Evolutionary conservation across 2,113 vertebrate species (phyloP), one percentile per base, ranked within the genome.

Genomic region (Chaetodon trifascialis): DNA sequence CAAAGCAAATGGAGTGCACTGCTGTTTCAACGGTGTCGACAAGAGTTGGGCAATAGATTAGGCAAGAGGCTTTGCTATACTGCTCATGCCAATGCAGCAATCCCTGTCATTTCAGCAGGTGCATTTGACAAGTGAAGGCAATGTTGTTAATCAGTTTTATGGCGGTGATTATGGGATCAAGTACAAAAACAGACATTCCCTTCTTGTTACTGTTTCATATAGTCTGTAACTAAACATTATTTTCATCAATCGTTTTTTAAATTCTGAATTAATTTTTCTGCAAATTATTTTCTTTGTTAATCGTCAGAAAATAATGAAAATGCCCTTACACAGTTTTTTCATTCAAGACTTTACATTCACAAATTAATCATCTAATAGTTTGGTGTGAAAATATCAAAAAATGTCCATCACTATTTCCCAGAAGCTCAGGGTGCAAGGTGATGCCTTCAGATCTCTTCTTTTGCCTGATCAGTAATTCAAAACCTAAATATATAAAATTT

Each of bases 21-120:
- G 82, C 51, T 79, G 59, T 68, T 83, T 73, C 55, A 72, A 65
- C 60, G 19, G 8, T 38, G 55, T 67, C 55, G 60, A 80, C 78
- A 4, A 68, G 36, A 51, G 46, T 7, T 34, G 51, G 73, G 30
- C 56, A 55, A 40, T 21, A 44, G 68, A 73, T 78, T 38, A 30
- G 11, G 59, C 14, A 14, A 7, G 54, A 40, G 19, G 69, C 12
- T 44, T 11, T 1, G 19, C n/a, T n/a, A 14, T 36, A 8, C 58
- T 49, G 49, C 40, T 83, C 62, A 51, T 72, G 12, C 1, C 14
- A 7, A 14, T 2, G 36, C 19, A 74, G 12, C 12, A 25, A 64
- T 79, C 42, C 38, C 25, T 71, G 64, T 56, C 51, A 63, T 44
- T 63, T 21, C 42, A 46, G 5, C 40, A 44, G 12, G 46, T 60